Conservation (phyloP, 2,113 vertebrate species). For the Guaruba guarouba region DNA sequence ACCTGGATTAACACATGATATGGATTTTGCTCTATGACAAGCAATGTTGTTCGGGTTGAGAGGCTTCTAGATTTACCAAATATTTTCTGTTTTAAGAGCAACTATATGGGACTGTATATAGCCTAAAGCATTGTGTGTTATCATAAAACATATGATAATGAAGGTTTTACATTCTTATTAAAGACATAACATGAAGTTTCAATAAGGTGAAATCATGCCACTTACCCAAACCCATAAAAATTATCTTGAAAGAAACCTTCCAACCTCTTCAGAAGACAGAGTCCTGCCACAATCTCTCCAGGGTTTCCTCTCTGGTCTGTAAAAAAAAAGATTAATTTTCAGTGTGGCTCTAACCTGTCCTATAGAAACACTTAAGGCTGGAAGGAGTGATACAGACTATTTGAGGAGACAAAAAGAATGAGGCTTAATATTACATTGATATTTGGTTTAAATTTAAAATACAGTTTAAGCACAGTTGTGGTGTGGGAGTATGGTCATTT, state of each 20-base stretch:
- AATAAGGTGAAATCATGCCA: background rate
- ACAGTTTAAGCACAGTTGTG: background rate
- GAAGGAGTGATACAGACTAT: background rate
- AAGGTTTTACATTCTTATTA: background rate
- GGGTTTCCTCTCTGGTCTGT: background rate
- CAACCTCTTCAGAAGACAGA: background rate
- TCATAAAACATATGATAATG: background rate
- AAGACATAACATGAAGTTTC: background rate
- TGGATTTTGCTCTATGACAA: background rate
- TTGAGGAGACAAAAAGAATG: background rate
- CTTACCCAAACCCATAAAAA: background rate
- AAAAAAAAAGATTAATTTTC: background rate
- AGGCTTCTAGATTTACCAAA: background rate
- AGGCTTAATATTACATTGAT: background rate
- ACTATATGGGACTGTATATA: background rate
- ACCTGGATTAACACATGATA: background rate
- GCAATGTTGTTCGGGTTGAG: background rate
- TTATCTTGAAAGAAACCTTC: background rate
- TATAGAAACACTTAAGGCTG: background rate
- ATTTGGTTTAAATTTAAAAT: background rate
- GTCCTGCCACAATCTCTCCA: background rate
- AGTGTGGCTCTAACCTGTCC: background rate
- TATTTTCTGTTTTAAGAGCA: background rate
- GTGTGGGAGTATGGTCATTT: conserved; percentile 15
- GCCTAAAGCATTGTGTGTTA: background rate